Evolutionary conservation across 1,140 invertebrate species (phyloP).

Genomic region (Leptopilina clavipes): DNA sequence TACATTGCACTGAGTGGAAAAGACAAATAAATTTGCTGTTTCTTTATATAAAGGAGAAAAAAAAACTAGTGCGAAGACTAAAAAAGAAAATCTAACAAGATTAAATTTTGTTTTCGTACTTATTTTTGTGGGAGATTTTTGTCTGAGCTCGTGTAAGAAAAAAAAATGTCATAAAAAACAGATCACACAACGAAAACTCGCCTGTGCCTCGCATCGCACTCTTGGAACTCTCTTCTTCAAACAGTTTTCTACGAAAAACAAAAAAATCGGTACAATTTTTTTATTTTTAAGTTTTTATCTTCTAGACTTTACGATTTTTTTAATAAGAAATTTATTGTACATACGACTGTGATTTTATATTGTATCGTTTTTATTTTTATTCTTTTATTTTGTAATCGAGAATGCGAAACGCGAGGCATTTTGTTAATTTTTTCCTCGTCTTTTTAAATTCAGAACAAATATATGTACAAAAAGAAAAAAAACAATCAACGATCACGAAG

Average conservation of each 20-base stretch:
- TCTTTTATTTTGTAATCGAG: background rate
- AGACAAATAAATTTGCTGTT: conserved; percentile 9
- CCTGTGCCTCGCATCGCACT: conserved; percentile 59
- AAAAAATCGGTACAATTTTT: conserved; percentile 28
- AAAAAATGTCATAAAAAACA: background rate
- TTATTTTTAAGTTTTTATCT: conserved; percentile 16
- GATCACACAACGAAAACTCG: conserved; percentile 43
- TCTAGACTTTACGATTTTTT: background rate
- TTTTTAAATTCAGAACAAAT: background rate
- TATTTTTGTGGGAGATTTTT: background rate
- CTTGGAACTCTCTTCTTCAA: conserved; percentile 54
- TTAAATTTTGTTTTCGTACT: background rate
- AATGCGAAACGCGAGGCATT: conserved; percentile 15
- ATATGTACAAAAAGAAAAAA: background rate
- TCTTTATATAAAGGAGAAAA: background rate
- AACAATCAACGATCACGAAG: background rate
- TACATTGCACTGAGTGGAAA: conserved; percentile 13
- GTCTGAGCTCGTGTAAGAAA: background rate
- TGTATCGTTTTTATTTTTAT: conserved; percentile 10
- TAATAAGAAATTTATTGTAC: conserved; percentile 15
- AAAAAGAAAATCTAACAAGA: background rate
- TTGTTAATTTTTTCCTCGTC: background rate
- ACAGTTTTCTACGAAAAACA: conserved; percentile 34
- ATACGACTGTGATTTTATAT: conserved; percentile 22
- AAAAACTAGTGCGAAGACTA: background rate